Conservation (phyloP, 2,888 invertebrate genomes). For the Agrotis clavis region DNA sequence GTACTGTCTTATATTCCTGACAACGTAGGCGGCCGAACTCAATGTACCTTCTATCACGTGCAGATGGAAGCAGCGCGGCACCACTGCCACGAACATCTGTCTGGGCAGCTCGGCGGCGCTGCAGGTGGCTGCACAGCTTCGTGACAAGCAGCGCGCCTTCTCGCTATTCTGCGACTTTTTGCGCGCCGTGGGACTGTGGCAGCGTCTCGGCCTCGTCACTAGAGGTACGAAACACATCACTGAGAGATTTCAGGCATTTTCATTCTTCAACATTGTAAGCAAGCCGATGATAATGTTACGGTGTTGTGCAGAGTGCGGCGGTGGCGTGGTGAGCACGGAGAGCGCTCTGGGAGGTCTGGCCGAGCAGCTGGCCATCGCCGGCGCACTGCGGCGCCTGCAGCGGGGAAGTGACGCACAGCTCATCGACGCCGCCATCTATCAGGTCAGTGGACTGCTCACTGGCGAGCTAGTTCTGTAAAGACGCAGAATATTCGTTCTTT, state of each 20-base stretch:
- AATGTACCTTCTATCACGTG: conserved; percentile 30
- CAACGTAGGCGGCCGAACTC: neutral
- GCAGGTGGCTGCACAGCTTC: conserved; percentile 96
- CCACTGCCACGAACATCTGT: conserved; percentile 82
- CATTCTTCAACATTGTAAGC: no score
- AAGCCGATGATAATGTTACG: no score
- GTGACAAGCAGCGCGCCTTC: conserved; percentile 96
- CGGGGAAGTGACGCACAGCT: conserved; percentile 78
- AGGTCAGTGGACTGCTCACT: conserved; percentile 62
- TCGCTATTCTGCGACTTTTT: conserved; percentile 95
- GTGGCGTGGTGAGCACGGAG: conserved; percentile 81
- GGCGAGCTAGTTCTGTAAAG: neutral
- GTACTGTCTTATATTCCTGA: no score
- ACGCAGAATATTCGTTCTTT: no score
- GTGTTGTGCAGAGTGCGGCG: conserved; percentile 69
- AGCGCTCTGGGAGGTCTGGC: conserved; percentile 93
- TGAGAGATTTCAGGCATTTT: no score
- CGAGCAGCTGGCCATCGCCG: conserved; percentile 95
- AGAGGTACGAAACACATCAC: conserved; percentile 59
- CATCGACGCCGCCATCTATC: conserved; percentile 76
- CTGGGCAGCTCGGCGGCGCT: conserved; percentile 95
- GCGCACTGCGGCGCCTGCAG: conserved; percentile 93
- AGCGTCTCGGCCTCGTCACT: conserved; percentile 86
- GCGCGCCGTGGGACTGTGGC: conserved; percentile 93
- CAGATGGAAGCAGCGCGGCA: conserved; percentile 83